Evolutionary conservation across 2,797 vertebrate species (phyloP), one percentile per base, ranked within the genome.

Genomic region (Gymnothorax javanicus): DNA sequence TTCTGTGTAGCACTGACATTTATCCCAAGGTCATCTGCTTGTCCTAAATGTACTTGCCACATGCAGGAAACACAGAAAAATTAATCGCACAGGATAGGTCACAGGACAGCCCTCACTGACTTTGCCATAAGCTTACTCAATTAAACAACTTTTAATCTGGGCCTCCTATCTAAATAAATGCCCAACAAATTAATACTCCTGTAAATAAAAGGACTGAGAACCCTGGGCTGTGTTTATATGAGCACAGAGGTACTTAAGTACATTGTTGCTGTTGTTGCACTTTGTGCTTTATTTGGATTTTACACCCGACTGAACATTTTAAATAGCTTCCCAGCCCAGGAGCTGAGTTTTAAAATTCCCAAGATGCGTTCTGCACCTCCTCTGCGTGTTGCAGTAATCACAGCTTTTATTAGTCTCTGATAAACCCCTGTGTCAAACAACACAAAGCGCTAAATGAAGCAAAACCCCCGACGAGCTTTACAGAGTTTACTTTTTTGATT

Each of bases 231-330:
- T 84, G 85, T 71, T 87, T 85, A 73, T 77, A 67, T 84, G 81
- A 57, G 75, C 56, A 89, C 73, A 75, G 20, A 54, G 58, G 54
- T 89, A 43, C 33, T 86, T 84, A 50, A 56, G 75, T 56, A 60
- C 86, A 82, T 83, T 83, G 67, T 87, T 83, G 83, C 50, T 75
- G 59, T 67, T 67, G 23, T 12, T 27, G 6, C 84, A 85, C 58
- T 71, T 90, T 89, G 85, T 82, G 90, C 84, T 82, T 64, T 90
- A 85, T 88, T 89, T 79, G 71, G 5, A 90, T 90, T 91, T 93
- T 92, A 89, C 88, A 84, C 90, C 90, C 87, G 82, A 85, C 75
- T 89, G 88, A 91, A 91, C 89, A 89, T 86, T 67, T 90, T 86
- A 91, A 89, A 91, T 89, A 87, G 86, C 86, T 69, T 84, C 54